Percentiles rank a stretch among this genome's conserved stretches.
phyloP scores from a whole-genome alignment of 2,888 invertebrate genomes.

The Aplocera efformata region DNA sequence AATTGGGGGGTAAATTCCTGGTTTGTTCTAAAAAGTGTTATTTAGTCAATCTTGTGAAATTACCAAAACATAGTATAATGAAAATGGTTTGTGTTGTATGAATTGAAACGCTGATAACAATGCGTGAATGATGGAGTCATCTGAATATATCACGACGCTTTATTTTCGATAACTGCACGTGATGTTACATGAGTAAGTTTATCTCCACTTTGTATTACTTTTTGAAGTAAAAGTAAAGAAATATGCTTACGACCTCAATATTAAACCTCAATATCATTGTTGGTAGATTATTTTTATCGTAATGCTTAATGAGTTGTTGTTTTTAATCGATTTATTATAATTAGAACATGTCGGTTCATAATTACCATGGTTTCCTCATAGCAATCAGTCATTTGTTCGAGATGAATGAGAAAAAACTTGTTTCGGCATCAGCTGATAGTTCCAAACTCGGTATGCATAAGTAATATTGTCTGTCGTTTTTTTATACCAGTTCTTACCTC shows the following conservation, averaged over 20 bases:
- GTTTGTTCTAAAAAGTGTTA: slow-evolving; percentile 7
- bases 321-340: slow-evolving; percentile 13
- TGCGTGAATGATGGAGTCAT: slow-evolving; percentile 55
- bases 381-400: slow-evolving; percentile 29
- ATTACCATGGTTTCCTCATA: slow-evolving; percentile 28
- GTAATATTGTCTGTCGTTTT: slow-evolving; percentile 41
- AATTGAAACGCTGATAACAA: slow-evolving; percentile 24
- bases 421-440: slow-evolving; percentile 70
- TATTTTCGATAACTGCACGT: slow-evolving; percentile 55
- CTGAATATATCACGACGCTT: slow-evolving; percentile 28
- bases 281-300: too few relatives aligned
- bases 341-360: slow-evolving; percentile 7
- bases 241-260: too few relatives aligned
- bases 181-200: slow-evolving; percentile 69
- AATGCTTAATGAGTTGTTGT: background rate
- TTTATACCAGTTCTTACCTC: slow-evolving; percentile 58
- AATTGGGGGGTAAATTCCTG: slow-evolving; percentile 29
- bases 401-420: slow-evolving; percentile 59
- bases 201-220: background rate
- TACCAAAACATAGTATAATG: slow-evolving; percentile 1
- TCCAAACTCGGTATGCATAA: slow-evolving; percentile 53
- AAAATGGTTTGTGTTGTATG: slow-evolving; percentile 9
- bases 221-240: too few relatives aligned
- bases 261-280: background rate
- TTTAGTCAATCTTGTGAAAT: slow-evolving; percentile 1